Conservation (phyloP, 35 echinoderm and acorn worm species). For the Diadema setosum region DNA sequence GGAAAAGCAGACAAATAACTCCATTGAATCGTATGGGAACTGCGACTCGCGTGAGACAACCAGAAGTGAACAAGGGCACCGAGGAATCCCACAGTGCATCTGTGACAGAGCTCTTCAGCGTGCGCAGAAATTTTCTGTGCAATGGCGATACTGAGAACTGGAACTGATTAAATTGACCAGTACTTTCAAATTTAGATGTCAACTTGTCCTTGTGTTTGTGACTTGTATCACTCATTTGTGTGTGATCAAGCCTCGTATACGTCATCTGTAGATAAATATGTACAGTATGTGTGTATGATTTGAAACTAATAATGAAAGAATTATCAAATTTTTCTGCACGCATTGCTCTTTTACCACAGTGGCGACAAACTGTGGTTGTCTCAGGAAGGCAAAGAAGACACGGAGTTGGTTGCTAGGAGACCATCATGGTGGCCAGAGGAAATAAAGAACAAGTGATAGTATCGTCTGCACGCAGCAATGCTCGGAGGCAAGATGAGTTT, state of each 20-base stretch:
- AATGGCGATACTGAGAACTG: too few relatives aligned
- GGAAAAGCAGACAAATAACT: too few relatives aligned
- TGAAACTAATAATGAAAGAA: neutral
- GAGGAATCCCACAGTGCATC: too few relatives aligned
- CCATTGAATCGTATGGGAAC: too few relatives aligned
- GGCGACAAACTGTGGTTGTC: constrained; percentile 12
- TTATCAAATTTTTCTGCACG: neutral
- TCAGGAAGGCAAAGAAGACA: neutral
- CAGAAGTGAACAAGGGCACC: too few relatives aligned
- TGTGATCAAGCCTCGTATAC: neutral
- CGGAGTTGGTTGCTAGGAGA: neutral
- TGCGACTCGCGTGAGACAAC: too few relatives aligned
- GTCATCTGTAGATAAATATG: neutral
- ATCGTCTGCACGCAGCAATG: neutral
- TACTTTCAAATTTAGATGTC: neutral
- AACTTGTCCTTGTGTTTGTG: neutral
- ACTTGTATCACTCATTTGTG: neutral
- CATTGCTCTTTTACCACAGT: neutral
- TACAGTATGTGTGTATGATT: neutral
- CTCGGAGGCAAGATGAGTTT: neutral
- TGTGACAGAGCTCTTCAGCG: too few relatives aligned
- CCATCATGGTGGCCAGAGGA: constrained; percentile 50
- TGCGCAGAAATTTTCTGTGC: too few relatives aligned
- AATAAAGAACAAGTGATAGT: neutral
- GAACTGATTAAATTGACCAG: neutral